phyloP scores from a whole-genome alignment of 2,888 invertebrate species.

The Heliconius sara region DNA sequence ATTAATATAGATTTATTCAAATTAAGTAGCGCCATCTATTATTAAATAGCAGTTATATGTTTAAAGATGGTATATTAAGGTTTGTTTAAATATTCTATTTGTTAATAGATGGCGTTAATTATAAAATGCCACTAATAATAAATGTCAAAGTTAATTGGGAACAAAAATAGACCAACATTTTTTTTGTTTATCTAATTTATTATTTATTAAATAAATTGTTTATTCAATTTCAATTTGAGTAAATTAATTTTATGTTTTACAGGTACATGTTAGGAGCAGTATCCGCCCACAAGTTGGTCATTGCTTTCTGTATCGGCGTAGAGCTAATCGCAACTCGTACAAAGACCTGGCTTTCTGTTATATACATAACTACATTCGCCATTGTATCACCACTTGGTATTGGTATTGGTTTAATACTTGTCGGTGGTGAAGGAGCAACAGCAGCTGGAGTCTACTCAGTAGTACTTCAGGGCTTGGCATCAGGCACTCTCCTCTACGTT shows the following conservation, averaged over 20 bases:
- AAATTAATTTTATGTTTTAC: conserved; percentile 43
- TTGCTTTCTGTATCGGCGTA: conserved; percentile 94
- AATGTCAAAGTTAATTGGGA: too few species aligned
- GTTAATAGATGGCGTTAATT: conserved; percentile 53
- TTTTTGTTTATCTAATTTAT: background rate
- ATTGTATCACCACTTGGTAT: conserved; percentile 92
- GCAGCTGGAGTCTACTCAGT: conserved; percentile 86
- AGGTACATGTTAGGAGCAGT: conserved; percentile 93
- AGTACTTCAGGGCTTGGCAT: conserved; percentile 92
- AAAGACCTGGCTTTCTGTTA: conserved; percentile 83
- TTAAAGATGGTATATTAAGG: background rate
- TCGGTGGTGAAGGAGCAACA: conserved; percentile 83
- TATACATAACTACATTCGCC: conserved; percentile 90
- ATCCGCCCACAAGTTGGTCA: conserved; percentile 92
- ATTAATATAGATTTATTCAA: conserved; percentile 33
- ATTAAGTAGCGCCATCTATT: conserved; percentile 51
- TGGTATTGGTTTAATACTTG: conserved; percentile 88
- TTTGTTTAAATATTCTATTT: background rate
- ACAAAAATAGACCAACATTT: too few species aligned
- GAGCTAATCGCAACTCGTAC: conserved; percentile 90
- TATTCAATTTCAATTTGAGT: background rate
- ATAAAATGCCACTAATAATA: too few species aligned
- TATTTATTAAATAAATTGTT: background rate
- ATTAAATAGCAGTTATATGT: conserved; percentile 49
- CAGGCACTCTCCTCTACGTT: conserved; percentile 96